Percentiles rank a stretch among this genome's conserved stretches.
phyloP scores from a whole-genome alignment of 1,140 invertebrate genomes.

The Bombus superbus region DNA sequence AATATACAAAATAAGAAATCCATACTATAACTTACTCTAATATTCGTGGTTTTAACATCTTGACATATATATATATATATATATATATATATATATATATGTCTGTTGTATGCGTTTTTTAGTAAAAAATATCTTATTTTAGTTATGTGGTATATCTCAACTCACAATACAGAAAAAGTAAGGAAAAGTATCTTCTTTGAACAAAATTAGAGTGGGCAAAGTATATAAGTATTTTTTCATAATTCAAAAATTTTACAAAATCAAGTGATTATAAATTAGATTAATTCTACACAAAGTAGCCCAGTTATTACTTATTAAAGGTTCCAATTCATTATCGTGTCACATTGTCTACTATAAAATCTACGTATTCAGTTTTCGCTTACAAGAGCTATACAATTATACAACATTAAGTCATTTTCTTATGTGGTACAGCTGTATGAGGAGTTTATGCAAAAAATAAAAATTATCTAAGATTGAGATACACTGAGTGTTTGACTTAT shows the following conservation, averaged over 20 bases:
- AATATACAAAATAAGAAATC: conserved; percentile 72
- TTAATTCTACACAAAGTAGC: conserved; percentile 50
- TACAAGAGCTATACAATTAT: conserved; percentile 45
- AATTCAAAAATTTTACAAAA: conserved; percentile 53
- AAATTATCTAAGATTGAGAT: conserved; percentile 59
- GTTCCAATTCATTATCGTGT: conserved; percentile 66
- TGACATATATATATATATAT: conserved; percentile 26
- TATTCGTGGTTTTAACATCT: conserved; percentile 54
- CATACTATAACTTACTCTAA: conserved; percentile 58
- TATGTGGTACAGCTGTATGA: conserved; percentile 59
- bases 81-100: conserved; percentile 28
- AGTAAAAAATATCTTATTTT: conserved; percentile 52
- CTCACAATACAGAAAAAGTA: conserved; percentile 21
- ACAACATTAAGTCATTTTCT: conserved; percentile 54
- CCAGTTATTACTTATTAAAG: conserved; percentile 72
- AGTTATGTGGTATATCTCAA: background rate
- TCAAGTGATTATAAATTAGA: conserved; percentile 71
- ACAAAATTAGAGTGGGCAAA: conserved; percentile 48
- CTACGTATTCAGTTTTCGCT: conserved; percentile 48
- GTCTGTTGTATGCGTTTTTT: conserved; percentile 35
- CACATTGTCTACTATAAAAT: conserved; percentile 70
- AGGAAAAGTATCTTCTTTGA: conserved; percentile 49
- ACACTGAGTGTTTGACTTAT: conserved; percentile 30
- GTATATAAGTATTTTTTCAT: conserved; percentile 60
- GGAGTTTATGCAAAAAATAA: conserved; percentile 56